phyloP scores from a whole-genome alignment of 2,888 invertebrate genomes.

The Agonopterix subpropinquella region DNA sequence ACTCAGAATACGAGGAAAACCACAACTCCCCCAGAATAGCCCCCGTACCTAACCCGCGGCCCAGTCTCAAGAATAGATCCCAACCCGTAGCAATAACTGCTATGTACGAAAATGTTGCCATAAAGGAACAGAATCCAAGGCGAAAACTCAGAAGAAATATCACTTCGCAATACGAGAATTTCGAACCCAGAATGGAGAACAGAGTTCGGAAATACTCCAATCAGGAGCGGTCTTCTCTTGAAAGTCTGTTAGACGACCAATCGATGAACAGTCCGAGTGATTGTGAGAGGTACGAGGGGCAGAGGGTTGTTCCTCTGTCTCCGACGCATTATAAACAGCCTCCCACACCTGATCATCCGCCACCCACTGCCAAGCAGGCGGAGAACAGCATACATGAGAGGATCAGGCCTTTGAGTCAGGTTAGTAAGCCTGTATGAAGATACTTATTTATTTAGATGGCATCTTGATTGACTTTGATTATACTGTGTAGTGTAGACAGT shows the following conservation, averaged over 20 bases:
- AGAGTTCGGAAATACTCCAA: constrained; percentile 66
- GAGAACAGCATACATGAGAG: constrained; percentile 92
- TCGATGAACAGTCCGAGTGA: constrained; percentile 70
- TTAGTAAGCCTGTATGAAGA: constrained; percentile 71
- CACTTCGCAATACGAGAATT: constrained; percentile 77
- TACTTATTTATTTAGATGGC: neutral
- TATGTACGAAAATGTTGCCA: constrained; percentile 82
- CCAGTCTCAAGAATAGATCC: constrained; percentile 61
- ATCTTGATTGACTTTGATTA: neutral
- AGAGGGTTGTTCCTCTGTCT: constrained; percentile 81
- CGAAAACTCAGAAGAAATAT: constrained; percentile 79
- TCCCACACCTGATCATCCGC: constrained; percentile 95
- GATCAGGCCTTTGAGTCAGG: constrained; percentile 93
- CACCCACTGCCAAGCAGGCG: constrained; percentile 92
- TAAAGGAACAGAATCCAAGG: constrained; percentile 83
- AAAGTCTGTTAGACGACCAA: constrained; percentile 77
- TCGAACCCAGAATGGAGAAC: constrained; percentile 67
- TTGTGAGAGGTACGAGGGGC: constrained; percentile 59
- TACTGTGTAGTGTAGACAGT: too few species aligned
- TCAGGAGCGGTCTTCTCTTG: constrained; percentile 73
- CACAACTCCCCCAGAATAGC: constrained; percentile 61
- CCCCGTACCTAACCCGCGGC: constrained; percentile 61
- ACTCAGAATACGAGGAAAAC: constrained; percentile 73
- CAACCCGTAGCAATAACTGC: constrained; percentile 85
- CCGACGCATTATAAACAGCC: constrained; percentile 94